Evolutionary conservation across 2,888 invertebrate species (phyloP).

Genomic region (Volucella bombylans): DNA sequence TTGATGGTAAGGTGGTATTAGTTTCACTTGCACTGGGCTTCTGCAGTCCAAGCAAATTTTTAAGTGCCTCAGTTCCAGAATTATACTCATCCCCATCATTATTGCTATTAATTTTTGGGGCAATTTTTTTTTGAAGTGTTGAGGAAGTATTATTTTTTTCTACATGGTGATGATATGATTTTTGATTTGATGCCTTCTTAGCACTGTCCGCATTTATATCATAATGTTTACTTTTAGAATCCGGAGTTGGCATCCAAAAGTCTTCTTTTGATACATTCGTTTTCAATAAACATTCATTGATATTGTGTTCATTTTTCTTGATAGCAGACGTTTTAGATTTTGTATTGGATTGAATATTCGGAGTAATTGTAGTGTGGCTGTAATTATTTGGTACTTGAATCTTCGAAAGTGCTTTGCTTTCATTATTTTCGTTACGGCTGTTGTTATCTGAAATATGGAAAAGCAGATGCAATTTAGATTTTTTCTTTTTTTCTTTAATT

Average conservation of each 20-base stretch:
- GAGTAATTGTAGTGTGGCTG: background rate
- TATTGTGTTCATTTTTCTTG: constrained; percentile 38
- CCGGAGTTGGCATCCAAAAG: constrained; percentile 68
- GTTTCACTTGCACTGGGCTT: background rate
- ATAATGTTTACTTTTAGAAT: constrained; percentile 49
- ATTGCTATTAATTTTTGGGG: background rate
- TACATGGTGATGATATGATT: constrained; percentile 47
- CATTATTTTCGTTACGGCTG: no score
- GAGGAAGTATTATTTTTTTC: constrained; percentile 22
- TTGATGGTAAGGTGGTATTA: background rate
- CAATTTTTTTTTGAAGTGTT: background rate
- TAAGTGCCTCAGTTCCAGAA: constrained; percentile 58
- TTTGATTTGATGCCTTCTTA: constrained; percentile 13
- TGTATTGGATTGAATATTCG: constrained; percentile 29
- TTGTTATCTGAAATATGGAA: no score
- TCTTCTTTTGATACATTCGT: constrained; percentile 54
- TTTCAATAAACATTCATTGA: constrained; percentile 27
- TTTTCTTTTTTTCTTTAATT: no score
- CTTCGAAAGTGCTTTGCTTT: no score
- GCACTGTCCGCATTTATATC: constrained; percentile 10
- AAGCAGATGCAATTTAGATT: no score
- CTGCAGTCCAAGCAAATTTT: constrained; percentile 59
- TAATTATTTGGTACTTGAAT: no score
- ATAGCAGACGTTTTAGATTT: constrained; percentile 7
- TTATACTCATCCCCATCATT: constrained; percentile 22